Evolutionary conservation across 2,888 invertebrate species (phyloP).

Genomic region (Oithona nana): DNA sequence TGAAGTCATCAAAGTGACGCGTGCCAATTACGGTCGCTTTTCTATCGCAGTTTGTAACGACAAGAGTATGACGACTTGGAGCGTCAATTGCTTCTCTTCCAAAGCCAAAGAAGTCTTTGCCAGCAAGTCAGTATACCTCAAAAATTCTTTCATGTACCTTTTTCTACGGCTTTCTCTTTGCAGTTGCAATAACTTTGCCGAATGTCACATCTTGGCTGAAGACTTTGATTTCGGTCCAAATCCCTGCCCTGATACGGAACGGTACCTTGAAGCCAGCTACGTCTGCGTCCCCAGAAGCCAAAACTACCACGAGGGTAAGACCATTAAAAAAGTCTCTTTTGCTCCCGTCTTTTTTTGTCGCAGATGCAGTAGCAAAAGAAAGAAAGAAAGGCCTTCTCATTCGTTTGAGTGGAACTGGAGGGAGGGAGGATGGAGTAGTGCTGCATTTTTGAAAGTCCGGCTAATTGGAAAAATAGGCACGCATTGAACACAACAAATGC

Average conservation of each 20-base stretch:
- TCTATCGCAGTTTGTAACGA: slow-evolving; percentile 8
- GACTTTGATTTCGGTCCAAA: slow-evolving; percentile 6
- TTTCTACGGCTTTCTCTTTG: background rate
- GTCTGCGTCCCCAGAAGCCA: slow-evolving; percentile 1
- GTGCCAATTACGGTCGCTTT: slow-evolving; percentile 10
- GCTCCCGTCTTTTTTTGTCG: no score
- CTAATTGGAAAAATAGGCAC: no score
- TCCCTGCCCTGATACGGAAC: background rate
- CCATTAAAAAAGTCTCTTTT: no score
- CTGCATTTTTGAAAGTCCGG: no score
- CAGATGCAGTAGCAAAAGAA: no score
- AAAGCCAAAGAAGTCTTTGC: background rate
- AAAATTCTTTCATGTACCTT: no score
- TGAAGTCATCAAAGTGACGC: background rate
- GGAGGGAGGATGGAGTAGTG: no score
- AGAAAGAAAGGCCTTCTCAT: no score
- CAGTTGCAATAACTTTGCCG: slow-evolving; percentile 4
- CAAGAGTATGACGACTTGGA: slow-evolving; percentile 1
- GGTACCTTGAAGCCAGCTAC: slow-evolving; percentile 9
- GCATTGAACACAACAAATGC: no score
- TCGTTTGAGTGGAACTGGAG: no score
- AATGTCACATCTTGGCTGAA: background rate
- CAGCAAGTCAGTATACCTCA: background rate
- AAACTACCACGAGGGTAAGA: no score
- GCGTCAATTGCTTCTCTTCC: slow-evolving; percentile 6